These are phyloP conservation scores for Uria lomvia DNA, from an alignment of 2,113 vertebrate genomes.

Conservation along the genomic window DNA sequence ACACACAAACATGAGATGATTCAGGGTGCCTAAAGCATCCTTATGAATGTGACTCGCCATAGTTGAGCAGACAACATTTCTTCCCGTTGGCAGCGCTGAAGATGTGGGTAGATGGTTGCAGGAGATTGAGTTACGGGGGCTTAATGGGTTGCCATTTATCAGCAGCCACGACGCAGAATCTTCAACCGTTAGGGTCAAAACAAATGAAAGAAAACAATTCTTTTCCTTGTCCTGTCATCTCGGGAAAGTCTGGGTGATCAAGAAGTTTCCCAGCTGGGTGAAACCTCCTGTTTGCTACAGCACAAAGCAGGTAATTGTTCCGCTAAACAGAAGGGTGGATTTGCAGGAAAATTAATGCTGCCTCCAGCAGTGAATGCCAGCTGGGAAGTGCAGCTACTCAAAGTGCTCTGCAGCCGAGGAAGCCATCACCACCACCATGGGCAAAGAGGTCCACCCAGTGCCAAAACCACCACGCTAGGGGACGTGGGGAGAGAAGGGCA, in stretches of 20 bases:
- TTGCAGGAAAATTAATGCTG: neutral
- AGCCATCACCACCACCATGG: fast-evolving
- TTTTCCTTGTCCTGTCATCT: neutral
- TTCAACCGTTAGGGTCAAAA: neutral
- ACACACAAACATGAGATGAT: neutral
- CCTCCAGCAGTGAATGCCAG: neutral
- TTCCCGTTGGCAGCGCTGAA: neutral
- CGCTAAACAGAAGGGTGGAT: neutral
- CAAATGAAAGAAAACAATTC: neutral
- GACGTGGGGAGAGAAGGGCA: fast-evolving
- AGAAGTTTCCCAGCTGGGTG: neutral
- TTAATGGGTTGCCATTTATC: neutral
- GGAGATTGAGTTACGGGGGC: neutral
- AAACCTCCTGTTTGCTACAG: neutral
- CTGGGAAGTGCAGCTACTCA: neutral
- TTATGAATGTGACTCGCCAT: neutral
- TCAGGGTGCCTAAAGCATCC: neutral
- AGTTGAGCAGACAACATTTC: neutral
- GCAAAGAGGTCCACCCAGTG: too few species aligned
- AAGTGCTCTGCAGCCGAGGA: neutral
- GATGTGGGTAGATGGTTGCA: neutral
- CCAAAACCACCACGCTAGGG: neutral
- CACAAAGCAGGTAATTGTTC: neutral
- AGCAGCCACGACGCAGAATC: neutral
- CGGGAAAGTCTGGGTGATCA: neutral